These are phyloP conservation scores for Euplagia quadripunctaria DNA, from an alignment of 2,888 invertebrate genomes.

Conservation along the genomic window DNA sequence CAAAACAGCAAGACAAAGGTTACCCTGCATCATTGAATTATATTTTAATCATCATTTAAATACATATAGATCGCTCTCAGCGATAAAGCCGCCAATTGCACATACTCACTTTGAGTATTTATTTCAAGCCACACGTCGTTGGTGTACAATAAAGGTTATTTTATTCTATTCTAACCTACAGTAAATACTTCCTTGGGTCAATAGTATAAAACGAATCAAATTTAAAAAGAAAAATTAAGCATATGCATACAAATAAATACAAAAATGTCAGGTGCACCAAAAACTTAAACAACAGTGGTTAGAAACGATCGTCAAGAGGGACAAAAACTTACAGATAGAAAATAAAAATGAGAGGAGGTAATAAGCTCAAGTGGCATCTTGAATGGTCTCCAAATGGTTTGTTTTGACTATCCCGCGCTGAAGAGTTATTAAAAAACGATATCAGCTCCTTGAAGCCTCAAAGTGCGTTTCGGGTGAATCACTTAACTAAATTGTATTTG, in stretches of 20 bases:
- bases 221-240: too few species aligned
- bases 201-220: too few species aligned
- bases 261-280: constrained; percentile 36
- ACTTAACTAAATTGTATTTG: constrained; percentile 43
- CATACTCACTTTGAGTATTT: too few species aligned
- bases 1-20: too few species aligned
- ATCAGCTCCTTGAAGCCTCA: constrained; percentile 74
- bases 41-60: too few species aligned
- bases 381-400: constrained; percentile 82
- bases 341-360: constrained; percentile 64
- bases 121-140: too few species aligned
- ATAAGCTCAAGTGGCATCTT: constrained; percentile 80
- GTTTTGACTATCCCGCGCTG: constrained; percentile 80
- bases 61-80: too few species aligned
- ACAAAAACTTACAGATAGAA: constrained; percentile 75
- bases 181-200: too few species aligned
- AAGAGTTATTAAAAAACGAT: constrained; percentile 73
- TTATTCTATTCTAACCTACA: too few species aligned
- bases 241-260: neutral
- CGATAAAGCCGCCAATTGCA: too few species aligned
- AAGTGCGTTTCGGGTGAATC: constrained; percentile 59
- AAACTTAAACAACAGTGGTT: constrained; percentile 48
- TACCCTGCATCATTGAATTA: too few species aligned
- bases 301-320: constrained; percentile 46
- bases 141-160: too few species aligned